Percentiles rank a stretch among this genome's conserved stretches.
These are phyloP conservation scores for Musca vetustissima DNA, from an alignment of 1,140 invertebrate genomes.

Conservation along the genomic window DNA sequence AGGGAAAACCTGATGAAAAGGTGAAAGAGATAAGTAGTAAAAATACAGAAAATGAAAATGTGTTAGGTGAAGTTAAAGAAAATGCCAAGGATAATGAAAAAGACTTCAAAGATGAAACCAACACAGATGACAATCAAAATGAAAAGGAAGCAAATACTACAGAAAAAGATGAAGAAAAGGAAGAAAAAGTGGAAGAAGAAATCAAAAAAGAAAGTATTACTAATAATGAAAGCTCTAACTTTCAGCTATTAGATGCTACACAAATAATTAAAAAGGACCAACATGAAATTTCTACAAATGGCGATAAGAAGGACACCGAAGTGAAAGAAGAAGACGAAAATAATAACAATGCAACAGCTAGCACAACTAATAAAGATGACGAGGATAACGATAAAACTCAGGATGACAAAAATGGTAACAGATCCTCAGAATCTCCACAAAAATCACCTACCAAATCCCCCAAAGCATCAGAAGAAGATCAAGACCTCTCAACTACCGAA, in stretches of 20 bases:
- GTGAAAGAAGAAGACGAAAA: slow-evolving; percentile 22
- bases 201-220: too few relatives aligned
- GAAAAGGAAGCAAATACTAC: too few relatives aligned
- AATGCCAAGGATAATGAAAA: background rate
- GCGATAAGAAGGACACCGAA: background rate
- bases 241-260: too few relatives aligned
- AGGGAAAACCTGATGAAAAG: background rate
- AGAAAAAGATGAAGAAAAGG: too few relatives aligned
- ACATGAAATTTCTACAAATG: too few relatives aligned
- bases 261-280: too few relatives aligned
- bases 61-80: background rate
- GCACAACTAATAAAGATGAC: background rate
- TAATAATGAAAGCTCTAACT: too few relatives aligned
- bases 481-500: background rate
- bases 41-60: background rate
- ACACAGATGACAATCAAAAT: too few relatives aligned
- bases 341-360: slow-evolving; percentile 2
- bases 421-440: background rate
- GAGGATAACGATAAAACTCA: too few relatives aligned
- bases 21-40: too few relatives aligned
- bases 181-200: too few relatives aligned
- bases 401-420: too few relatives aligned
- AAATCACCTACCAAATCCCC: background rate
- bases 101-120: background rate
- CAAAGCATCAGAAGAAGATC: background rate